These are phyloP conservation scores for Solenopsis invicta DNA, from an alignment of 1,140 invertebrate species.

Conservation along the genomic window DNA sequence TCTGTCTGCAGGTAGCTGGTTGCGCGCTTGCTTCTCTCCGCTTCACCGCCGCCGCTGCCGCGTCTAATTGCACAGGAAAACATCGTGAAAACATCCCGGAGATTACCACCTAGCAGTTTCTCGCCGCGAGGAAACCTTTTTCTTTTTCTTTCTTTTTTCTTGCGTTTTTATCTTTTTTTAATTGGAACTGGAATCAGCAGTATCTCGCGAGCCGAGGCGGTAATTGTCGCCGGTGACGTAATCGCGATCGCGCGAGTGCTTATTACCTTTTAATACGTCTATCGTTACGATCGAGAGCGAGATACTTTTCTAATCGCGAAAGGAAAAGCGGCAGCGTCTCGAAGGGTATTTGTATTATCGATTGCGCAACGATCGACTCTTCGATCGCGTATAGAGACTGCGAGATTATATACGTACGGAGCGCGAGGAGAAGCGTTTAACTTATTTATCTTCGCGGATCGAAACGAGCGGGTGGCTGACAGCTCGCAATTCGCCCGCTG, in stretches of 20 bases:
- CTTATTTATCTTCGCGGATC: conserved; percentile 35
- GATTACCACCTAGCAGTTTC: background rate
- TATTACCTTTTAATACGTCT: background rate
- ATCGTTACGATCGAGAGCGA: background rate
- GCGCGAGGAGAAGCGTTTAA: background rate
- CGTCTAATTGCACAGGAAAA: conserved; percentile 38
- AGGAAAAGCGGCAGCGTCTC: background rate
- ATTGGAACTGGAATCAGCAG: background rate
- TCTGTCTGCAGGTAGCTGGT: conserved; percentile 16
- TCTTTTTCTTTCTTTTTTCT: background rate
- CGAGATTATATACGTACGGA: conserved; percentile 29
- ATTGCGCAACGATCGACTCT: conserved; percentile 16
- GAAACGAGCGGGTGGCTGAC: conserved; percentile 1
- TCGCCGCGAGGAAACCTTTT: no score
- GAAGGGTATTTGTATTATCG: background rate
- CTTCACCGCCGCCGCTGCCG: background rate
- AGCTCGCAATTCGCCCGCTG: background rate
- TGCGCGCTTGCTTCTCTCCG: background rate
- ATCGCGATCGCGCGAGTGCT: background rate
- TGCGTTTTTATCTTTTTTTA: background rate
- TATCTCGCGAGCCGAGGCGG: background rate
- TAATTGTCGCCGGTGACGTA: conserved; percentile 37
- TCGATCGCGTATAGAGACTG: background rate
- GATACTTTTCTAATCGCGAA: conserved; percentile 16
- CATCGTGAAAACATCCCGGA: conserved; percentile 20